phyloP scores from a whole-genome alignment of 1,140 invertebrate species.

The Pemphigus obesinymphae region DNA sequence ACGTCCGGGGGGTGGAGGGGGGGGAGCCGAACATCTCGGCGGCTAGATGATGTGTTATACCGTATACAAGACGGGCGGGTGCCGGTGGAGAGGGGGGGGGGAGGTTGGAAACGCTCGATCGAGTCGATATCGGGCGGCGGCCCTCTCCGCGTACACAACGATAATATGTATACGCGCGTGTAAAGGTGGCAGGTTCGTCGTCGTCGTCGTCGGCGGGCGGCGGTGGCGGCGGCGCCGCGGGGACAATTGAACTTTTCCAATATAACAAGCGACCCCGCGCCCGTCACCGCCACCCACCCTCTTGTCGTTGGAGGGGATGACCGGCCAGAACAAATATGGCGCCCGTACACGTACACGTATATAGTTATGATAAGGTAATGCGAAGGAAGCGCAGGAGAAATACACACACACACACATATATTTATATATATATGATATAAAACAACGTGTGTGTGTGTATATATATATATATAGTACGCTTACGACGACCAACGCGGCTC shows the following conservation, averaged over 20 bases:
- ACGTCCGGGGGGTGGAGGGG: not conserved
- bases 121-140: slow-evolving; percentile 11
- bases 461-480: too few relatives aligned
- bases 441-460: not conserved
- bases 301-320: not conserved
- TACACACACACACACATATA: too few relatives aligned
- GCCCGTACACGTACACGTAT: not conserved
- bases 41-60: slow-evolving; percentile 21
- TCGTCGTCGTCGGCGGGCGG: too few relatives aligned
- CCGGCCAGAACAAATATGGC: slow-evolving; percentile 40
- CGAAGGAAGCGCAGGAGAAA: not conserved
- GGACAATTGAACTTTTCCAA: slow-evolving; percentile 36
- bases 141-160: not conserved
- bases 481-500: not conserved
- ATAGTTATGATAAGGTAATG: slow-evolving; percentile 32
- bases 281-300: not conserved
- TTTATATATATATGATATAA: too few relatives aligned
- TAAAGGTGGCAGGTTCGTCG: not conserved
- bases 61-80: not conserved
- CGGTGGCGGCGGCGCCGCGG: not conserved
- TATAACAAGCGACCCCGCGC: not conserved
- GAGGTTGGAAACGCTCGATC: not conserved
- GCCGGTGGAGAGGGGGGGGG: not conserved
- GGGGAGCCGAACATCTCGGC: not conserved
- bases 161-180: not conserved